Conservation (phyloP, 1,140 invertebrate species). For the Caenorhabditis tropicalis region DNA sequence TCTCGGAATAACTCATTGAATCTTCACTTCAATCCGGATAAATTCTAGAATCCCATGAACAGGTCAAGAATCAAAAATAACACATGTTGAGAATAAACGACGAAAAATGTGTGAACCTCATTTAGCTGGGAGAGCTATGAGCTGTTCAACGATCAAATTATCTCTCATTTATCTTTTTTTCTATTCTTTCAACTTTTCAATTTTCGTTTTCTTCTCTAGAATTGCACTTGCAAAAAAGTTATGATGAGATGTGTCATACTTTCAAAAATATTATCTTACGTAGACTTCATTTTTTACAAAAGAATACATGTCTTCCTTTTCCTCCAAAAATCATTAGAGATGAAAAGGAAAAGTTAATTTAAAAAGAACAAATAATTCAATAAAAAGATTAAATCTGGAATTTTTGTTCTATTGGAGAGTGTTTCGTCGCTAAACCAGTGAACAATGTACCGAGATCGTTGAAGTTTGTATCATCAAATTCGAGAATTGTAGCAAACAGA, state of each 20-base stretch:
- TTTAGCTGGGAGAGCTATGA: slow-evolving; percentile 30
- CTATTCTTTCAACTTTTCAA: not conserved
- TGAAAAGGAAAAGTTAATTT: not conserved
- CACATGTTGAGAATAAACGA: not conserved
- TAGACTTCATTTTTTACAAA: not conserved
- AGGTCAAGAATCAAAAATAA: slow-evolving; percentile 22
- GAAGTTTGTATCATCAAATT: not conserved
- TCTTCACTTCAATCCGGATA: not conserved
- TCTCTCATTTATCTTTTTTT: slow-evolving; percentile 24
- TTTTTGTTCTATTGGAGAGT: not conserved
- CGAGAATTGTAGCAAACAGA: not conserved
- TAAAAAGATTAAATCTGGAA: not conserved
- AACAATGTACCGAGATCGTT: not conserved
- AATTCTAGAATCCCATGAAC: not conserved
- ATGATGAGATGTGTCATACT: not conserved
- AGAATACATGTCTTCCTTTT: too few species aligned
- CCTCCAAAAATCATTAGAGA: too few species aligned
- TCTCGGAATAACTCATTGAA: not conserved
- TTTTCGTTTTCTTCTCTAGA: not conserved
- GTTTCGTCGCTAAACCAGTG: not conserved
- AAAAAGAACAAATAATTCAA: not conserved
- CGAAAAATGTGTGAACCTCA: slow-evolving; percentile 21
- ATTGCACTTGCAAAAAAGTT: not conserved
- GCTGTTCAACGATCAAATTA: slow-evolving; percentile 31
- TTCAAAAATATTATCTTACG: not conserved